These are phyloP conservation scores for Clavelina lepadiformis DNA, from an alignment of 23 tunicate genomes.

Conservation along the genomic window DNA sequence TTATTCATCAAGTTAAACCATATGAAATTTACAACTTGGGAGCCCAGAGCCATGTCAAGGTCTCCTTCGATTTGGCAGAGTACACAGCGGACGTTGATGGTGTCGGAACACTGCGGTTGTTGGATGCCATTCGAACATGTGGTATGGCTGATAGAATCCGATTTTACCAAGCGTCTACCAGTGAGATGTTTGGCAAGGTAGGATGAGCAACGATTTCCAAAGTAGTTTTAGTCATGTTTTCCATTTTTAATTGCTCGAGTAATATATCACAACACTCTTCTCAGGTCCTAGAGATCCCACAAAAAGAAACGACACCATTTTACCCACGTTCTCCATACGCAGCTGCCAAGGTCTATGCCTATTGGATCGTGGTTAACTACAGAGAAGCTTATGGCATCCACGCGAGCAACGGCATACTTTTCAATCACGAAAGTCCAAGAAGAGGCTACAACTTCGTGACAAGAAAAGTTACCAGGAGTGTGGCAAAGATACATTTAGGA, in stretches of 20 bases:
- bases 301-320: conserved; percentile 87
- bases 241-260: too few species aligned
- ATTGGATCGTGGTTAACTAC: conserved; percentile 94
- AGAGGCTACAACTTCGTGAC: conserved; percentile 94
- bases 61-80: conserved; percentile 96
- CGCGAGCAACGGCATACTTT: conserved; percentile 88
- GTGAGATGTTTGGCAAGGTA: conserved; percentile 99
- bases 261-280: too few species aligned
- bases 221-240: conserved; percentile 1
- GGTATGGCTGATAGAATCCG: conserved; percentile 71
- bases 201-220: background rate
- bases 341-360: conserved; percentile 89
- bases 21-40: conserved; percentile 95
- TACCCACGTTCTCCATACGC: conserved; percentile 99
- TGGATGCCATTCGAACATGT: conserved; percentile 96
- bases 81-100: conserved; percentile 99
- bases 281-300: conserved; percentile 43
- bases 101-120: conserved; percentile 80
- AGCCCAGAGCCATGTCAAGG: conserved; percentile 95
- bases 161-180: conserved; percentile 98
- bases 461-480: conserved; percentile 85
- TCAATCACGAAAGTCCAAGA: conserved; percentile 93
- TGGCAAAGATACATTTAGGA: conserved; percentile 94
- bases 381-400: conserved; percentile 96
- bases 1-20: conserved; percentile 90